Percentiles rank a stretch among this genome's conserved stretches.
phyloP scores from a whole-genome alignment of 2,797 vertebrate species.

The Hydrophis major region DNA sequence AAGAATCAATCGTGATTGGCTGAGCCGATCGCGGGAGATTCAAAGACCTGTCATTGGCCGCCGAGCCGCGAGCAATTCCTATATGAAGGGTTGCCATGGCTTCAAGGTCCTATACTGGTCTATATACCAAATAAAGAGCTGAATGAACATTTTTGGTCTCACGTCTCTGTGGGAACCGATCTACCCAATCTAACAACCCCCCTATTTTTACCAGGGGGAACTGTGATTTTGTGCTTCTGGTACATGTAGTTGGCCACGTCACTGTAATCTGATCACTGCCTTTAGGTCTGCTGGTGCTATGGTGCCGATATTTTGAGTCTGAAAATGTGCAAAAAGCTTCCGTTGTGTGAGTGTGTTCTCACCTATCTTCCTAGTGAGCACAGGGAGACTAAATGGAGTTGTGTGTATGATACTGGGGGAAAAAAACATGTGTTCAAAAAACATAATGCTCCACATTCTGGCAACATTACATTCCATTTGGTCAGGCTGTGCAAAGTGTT shows the following conservation, averaged over 20 bases:
- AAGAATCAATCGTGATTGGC: too few relatives aligned
- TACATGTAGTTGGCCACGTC: neutral
- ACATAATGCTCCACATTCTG: neutral
- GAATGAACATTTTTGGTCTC: too few relatives aligned
- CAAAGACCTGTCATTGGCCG: too few relatives aligned
- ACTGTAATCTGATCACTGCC: neutral
- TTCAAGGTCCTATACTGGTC: too few relatives aligned
- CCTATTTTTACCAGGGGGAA: neutral
- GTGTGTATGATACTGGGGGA: neutral
- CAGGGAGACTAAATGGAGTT: neutral
- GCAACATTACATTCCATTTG: neutral
- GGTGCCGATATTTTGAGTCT: neutral
- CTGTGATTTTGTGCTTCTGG: neutral
- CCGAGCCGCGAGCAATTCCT: too few relatives aligned
- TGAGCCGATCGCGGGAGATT: too few relatives aligned
- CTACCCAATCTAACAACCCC: too few relatives aligned
- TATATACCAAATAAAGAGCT: too few relatives aligned
- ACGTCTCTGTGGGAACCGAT: too few relatives aligned
- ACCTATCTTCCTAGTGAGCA: neutral
- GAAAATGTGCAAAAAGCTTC: neutral
- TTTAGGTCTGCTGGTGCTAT: neutral
- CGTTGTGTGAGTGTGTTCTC: neutral
- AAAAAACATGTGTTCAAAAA: neutral
- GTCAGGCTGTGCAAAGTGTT: neutral
- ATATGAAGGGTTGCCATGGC: too few relatives aligned